Base-by-base conservation (phyloP, 2,888 invertebrate species). In the Acanthosepion lycidas region DNA sequence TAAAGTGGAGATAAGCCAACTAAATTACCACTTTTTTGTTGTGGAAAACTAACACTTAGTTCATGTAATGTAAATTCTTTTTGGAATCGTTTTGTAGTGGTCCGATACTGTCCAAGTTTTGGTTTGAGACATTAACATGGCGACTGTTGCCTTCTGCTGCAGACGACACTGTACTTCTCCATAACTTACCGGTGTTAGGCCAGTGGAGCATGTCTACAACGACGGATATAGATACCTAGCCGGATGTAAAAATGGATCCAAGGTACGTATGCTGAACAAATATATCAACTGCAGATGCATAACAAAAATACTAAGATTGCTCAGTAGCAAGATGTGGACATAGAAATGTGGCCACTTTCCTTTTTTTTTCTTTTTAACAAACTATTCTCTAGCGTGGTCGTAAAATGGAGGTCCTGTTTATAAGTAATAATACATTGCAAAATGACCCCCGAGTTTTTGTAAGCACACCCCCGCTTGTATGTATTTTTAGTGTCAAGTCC, bases 141-240 rank as follows among this genome's bases (percentile, higher is more conserved):
- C 78, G 78, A 78, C 78, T 78, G 78, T 78, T 78, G 78, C 78
- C 78, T 78, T 78, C 78, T 78, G 78, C 78, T 78, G 78, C 78
- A 78, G 78, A 78, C 78, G 78, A 78, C 78, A 78, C 78, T 78
- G 15, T 78, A 12, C n/a, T 78, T 78, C 78, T 33, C n/a, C n/a
- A 78, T 33, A n/a, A 78, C 78, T n/a, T n/a, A 78, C 33, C 59
- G 59, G 59, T 59, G 59, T 59, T 20, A 59, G 78, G 18, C 78
- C 78, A 33, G 23, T 78, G 78, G n/a, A 78, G n/a, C 78, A 78
- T 78, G 78, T n/a, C 78, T 78, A 23, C 20, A 64, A 64, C 33
- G n/a, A 78, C 12, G n/a, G n/a, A n/a, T n/a, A 78, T 78, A n/a
- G 33, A n/a, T 78, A 78, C 78, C 78, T 78, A n/a, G 78, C 0